Evolutionary conservation across 2,113 vertebrate genomes (phyloP).

Genomic region (Mus musculus): GRCm39 chr10:65943501-65944000

Average conservation of each 20-base stretch:
- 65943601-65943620: not conserved
- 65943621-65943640: not conserved
- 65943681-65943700: not conserved
- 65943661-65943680: not conserved
- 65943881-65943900: fast-evolving
- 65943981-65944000: not conserved
- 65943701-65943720: not conserved
- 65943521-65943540: too few relatives aligned
- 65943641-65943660: not conserved
- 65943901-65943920: not conserved
- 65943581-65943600: too few relatives aligned
- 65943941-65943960: not conserved
- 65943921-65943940: not conserved
- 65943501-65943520: too few relatives aligned
- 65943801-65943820: not conserved
- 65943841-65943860: too few relatives aligned
- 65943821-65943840: not conserved
- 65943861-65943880: not conserved
- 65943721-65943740: not conserved
- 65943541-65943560: too few relatives aligned
- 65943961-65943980: too few relatives aligned
- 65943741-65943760: not conserved
- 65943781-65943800: not conserved
- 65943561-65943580: not conserved
- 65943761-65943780: not conserved